Percentiles rank a stretch among this genome's conserved stretches.
phyloP scores from a whole-genome alignment of 1,140 invertebrate species.

The Drosophila busckii region DNA sequence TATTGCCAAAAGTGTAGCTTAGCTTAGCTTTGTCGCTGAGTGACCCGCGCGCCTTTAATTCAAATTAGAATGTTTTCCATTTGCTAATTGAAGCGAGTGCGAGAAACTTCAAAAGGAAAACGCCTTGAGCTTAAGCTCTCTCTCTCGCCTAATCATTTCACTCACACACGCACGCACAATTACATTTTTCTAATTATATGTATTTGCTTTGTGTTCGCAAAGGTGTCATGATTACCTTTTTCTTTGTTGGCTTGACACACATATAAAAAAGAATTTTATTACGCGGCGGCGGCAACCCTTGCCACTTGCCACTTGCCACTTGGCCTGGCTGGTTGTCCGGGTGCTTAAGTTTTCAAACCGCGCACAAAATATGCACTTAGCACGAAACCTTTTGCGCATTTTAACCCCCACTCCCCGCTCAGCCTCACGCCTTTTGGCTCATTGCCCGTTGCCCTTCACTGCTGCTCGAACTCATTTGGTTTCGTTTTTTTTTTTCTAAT shows the following conservation, averaged over 20 bases:
- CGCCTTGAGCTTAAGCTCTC: conserved; percentile 1
- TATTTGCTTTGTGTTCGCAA: conserved; percentile 39
- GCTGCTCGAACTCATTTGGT: conserved; percentile 66
- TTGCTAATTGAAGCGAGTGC: conserved; percentile 19
- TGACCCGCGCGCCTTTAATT: no score
- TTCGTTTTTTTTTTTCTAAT: conserved; percentile 61
- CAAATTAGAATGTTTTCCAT: no score
- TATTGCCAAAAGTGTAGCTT: no score
- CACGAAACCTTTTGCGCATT: conserved; percentile 57
- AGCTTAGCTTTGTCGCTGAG: no score
- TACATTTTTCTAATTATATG: conserved; percentile 41
- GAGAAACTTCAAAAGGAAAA: neutral
- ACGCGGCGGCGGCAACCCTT: conserved; percentile 1
- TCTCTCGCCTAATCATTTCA: conserved; percentile 18
- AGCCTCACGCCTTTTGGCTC: conserved; percentile 1
- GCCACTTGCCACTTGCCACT: conserved; percentile 11
- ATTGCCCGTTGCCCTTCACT: neutral
- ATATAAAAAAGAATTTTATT: conserved; percentile 33
- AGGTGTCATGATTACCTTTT: conserved; percentile 34
- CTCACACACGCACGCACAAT: conserved; percentile 26
- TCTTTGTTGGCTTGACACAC: conserved; percentile 36
- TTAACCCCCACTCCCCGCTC: neutral
- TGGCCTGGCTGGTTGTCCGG: conserved; percentile 38
- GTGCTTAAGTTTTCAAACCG: conserved; percentile 42
- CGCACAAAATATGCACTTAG: conserved; percentile 64